These are phyloP conservation scores for Ceryle rudis DNA, from an alignment of 2,797 vertebrate species.

Conservation along the genomic window DNA sequence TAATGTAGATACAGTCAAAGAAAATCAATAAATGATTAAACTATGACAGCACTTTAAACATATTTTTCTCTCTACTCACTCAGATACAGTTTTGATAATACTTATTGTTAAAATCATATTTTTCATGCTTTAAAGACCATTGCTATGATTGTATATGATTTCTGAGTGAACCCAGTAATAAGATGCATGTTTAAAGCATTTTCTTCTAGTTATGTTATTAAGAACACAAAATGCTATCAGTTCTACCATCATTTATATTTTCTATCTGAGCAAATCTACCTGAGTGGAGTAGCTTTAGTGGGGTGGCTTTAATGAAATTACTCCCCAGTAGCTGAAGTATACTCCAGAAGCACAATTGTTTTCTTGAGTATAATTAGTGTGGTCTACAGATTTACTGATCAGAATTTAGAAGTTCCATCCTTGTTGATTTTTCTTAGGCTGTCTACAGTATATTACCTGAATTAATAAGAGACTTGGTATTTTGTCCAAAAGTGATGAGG, in stretches of 20 bases:
- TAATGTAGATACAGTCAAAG: background rate
- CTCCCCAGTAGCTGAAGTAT: background rate
- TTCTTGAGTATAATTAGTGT: background rate
- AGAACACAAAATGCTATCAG: background rate
- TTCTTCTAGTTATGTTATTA: background rate
- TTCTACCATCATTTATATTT: background rate
- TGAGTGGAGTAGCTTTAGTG: background rate
- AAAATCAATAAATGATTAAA: background rate
- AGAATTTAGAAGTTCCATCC: background rate
- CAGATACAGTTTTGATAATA: background rate
- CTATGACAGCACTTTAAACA: background rate
- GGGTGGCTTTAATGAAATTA: background rate
- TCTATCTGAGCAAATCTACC: background rate
- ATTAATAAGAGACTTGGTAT: background rate
- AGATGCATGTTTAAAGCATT: background rate
- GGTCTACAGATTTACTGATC: background rate
- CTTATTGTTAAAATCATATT: background rate
- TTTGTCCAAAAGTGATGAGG: background rate
- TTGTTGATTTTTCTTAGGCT: rapidly evolving
- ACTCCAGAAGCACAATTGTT: background rate
- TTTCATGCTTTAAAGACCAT: background rate
- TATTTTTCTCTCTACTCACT: background rate
- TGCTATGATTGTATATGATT: background rate
- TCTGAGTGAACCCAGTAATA: background rate
- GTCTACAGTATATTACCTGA: background rate